Base-by-base conservation (phyloP, 2,888 invertebrate genomes). In the Sepiola atlantica region DNA sequence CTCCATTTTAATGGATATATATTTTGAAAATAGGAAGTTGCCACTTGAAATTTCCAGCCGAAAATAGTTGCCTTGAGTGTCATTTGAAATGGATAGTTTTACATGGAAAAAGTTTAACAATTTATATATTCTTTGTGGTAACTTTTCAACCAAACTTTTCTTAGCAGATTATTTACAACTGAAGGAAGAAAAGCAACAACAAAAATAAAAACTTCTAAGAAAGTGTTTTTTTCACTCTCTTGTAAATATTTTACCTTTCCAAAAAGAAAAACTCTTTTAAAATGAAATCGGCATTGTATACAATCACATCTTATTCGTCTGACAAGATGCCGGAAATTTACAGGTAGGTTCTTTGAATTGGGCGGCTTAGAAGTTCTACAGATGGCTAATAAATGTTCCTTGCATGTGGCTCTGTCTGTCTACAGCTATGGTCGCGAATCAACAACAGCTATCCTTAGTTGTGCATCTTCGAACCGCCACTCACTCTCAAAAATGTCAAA, bases 281-380 rank as follows among this genome's bases (percentile, higher is more conserved):
- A 77, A 77, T 77, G 32, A 77, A 77, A n/a, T 32, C 32, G 77
- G n/a, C n/a, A n/a, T 77, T 12, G 77, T n/a, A 77, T 77, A n/a
- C 77, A 77, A 77, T 77, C n/a, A 16, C 77, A 77, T 77, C 77
- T 77, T 77, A 77, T 77, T 77, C 18, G 32, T 32, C 77, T 77
- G 77, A 77, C 77, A 77, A 77, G 77, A n/a, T n/a, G 32, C 77
- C 77, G 77, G 77, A 77, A 77, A 77, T 77, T 77, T 77, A 32
- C 77, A 77, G 77, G 77, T 77, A n/a, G n/a, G n/a, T 77, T 77
- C 45, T 45, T 77, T 77, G 77, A 77, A 77, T 77, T 14, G n/a
- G n/a, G 77, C 77, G n/a, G 77, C n/a, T 77, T 77, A 77, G 77
- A 77, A n/a, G 16, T n/a, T 77, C 32, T 32, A 77, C n/a, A 77